Evolutionary conservation across 30 jellyfish, hydroid and myxozoan genomes (phyloP), one percentile per base, ranked within the genome.

Genomic region (Hydra vulgaris): DNA sequence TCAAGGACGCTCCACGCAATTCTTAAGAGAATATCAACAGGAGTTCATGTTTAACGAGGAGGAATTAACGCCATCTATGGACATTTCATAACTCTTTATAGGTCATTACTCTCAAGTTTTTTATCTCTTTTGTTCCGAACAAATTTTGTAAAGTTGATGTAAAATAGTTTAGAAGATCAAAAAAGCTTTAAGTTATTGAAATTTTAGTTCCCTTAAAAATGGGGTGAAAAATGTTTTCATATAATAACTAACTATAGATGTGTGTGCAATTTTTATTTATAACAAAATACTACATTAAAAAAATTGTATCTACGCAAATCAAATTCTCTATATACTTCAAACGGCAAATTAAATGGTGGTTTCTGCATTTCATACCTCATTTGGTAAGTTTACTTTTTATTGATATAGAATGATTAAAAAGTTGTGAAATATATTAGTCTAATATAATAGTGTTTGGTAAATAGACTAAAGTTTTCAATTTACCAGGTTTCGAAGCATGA

Each of bases 1-100:
- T 72, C 96, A 90, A 83, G 97, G 97, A 18, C 52, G 97, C 26
- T 90, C 97, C 67, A 70, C 97, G 71, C 97, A 90, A 61, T 90
- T 83, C 79, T 73, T 90, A 26, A 86, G 81, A 79, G 97, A 90
- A 74, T 90, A 90, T 66, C 97, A 90, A 56, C 94, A 90, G 76
- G 92, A 85, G 26, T 90, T 90, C 89, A 90, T 90, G 97, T 90
- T 90, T 55, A 85, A 90, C 54, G 97, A 90, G 54, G 87, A 81
- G 7, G 79, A 26, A 8, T 86, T 23, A 18, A 80, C 82, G 21
- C 18, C 17, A 68, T 83, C 87, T 78, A 90, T 90, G 97, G 97
- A 90, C 27, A 76, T 91, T 23, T 22, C 89, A 53, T 81, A 71
- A 81, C 12, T 40, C 61, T 3, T 40, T 40, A 40, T 12, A 40